A percentile compares a stretch with the other conserved stretches of the same genome.
phyloP scores from a whole-genome alignment of 2,888 invertebrate genomes.

The Aphidius colemani region DNA sequence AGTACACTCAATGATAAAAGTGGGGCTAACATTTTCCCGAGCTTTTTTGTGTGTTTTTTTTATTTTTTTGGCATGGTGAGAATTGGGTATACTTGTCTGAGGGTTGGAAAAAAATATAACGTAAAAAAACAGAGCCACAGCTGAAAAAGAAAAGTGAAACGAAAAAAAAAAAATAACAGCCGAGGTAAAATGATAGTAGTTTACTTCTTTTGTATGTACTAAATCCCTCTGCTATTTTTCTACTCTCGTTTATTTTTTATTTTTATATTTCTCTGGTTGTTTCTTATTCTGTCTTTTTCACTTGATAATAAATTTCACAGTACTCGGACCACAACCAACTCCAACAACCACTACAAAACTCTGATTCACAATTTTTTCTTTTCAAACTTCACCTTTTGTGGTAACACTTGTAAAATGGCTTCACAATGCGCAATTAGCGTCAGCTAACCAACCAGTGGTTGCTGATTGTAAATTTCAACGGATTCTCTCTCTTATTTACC shows the following conservation, averaged over 20 bases:
- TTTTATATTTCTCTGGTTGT: background rate
- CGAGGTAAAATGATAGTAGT: slow-evolving; percentile 14
- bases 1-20: slow-evolving; percentile 8
- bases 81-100: slow-evolving; percentile 30
- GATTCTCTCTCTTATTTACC: slow-evolving; percentile 14
- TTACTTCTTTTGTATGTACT: slow-evolving; percentile 5
- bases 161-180: slow-evolving; percentile 12
- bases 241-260: slow-evolving; percentile 3
- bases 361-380: slow-evolving; percentile 20
- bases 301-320: slow-evolving; percentile 27
- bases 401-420: slow-evolving; percentile 45
- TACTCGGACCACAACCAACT: slow-evolving; percentile 21
- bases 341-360: background rate
- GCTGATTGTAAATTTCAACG: slow-evolving; percentile 26
- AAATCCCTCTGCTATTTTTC: slow-evolving; percentile 15
- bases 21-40: slow-evolving; percentile 10
- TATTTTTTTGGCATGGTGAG: slow-evolving; percentile 12
- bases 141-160: slow-evolving; percentile 6
- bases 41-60: background rate
- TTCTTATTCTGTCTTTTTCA: slow-evolving; percentile 17
- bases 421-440: slow-evolving; percentile 45
- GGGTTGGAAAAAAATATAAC: slow-evolving; percentile 1
- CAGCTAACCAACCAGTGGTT: slow-evolving; percentile 32
- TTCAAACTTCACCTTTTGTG: slow-evolving; percentile 37
- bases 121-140: background rate